Conservation (phyloP, 2,888 invertebrate species). For the Dolomedes plantarius region DNA sequence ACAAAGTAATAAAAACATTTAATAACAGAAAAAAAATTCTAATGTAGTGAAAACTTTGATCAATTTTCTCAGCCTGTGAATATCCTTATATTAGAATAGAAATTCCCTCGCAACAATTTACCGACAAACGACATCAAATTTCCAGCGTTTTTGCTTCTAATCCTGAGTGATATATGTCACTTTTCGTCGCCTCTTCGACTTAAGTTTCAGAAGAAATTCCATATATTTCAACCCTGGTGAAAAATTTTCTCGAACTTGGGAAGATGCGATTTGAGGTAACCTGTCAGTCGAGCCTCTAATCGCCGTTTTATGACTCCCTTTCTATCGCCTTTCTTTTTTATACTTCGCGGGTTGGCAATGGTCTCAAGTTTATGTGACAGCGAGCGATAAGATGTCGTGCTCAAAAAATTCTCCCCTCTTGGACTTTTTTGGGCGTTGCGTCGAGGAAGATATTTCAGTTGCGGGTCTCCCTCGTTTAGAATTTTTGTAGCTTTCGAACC, state of each 20-base stretch:
- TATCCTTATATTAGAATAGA: too few relatives aligned
- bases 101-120: too few relatives aligned
- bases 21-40: too few relatives aligned
- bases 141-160: background rate
- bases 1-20: too few relatives aligned
- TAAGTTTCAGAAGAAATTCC: background rate
- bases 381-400: slow-evolving; percentile 27
- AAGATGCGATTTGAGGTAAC: background rate
- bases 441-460: too few relatives aligned
- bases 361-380: slow-evolving; percentile 53
- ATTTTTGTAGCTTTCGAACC: too few relatives aligned
- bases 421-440: too few relatives aligned
- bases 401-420: slow-evolving; percentile 20
- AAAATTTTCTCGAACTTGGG: background rate
- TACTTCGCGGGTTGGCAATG: slow-evolving; percentile 14
- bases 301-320: slow-evolving; percentile 6
- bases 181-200: background rate
- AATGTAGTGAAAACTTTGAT: too few relatives aligned
- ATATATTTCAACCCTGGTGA: background rate
- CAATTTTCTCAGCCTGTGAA: too few relatives aligned
- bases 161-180: slow-evolving; percentile 9
- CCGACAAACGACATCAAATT: too few relatives aligned
- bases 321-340: slow-evolving; percentile 8
- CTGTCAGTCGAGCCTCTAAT: slow-evolving; percentile 9
- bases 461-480: too few relatives aligned